phyloP scores from a whole-genome alignment of 1,140 invertebrate species.

The Ostrea edulis region DNA sequence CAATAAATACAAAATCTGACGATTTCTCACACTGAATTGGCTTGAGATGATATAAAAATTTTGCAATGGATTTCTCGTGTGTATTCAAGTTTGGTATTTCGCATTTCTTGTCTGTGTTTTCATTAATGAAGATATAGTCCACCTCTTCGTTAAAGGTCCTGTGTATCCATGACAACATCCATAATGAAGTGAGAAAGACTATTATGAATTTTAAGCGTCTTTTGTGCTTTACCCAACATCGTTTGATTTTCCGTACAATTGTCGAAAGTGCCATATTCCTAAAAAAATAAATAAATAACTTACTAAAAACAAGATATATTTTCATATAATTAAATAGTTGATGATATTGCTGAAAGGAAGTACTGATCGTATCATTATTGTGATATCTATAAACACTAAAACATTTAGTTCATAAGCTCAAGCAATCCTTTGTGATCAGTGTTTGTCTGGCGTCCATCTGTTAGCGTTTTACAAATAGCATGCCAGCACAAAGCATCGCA shows the following conservation, averaged over 20 bases:
- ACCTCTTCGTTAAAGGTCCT: background rate
- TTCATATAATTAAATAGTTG: no score
- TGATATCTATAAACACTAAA: no score
- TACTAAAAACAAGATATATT: no score
- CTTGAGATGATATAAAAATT: constrained; percentile 82
- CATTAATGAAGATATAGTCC: constrained; percentile 53
- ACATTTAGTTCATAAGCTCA: no score
- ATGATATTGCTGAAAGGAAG: no score
- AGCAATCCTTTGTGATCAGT: no score
- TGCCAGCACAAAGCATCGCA: no score
- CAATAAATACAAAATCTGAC: constrained; percentile 77
- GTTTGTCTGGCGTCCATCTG: no score
- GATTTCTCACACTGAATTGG: constrained; percentile 82
- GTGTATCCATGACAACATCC: background rate
- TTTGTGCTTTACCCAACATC: background rate
- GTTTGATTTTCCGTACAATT: background rate
- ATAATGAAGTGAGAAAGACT: background rate
- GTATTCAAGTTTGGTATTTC: constrained; percentile 88
- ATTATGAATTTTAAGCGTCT: background rate
- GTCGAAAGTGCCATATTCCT: no score
- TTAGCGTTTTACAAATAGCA: no score
- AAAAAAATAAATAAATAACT: no score
- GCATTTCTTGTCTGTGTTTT: constrained; percentile 82
- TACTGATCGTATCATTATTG: no score
- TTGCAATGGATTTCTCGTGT: constrained; percentile 84